Percentiles rank a stretch among this genome's conserved stretches.
Conservation (phyloP, 2,113 vertebrate genomes). For the Rhabdomys dilectus region DNA sequence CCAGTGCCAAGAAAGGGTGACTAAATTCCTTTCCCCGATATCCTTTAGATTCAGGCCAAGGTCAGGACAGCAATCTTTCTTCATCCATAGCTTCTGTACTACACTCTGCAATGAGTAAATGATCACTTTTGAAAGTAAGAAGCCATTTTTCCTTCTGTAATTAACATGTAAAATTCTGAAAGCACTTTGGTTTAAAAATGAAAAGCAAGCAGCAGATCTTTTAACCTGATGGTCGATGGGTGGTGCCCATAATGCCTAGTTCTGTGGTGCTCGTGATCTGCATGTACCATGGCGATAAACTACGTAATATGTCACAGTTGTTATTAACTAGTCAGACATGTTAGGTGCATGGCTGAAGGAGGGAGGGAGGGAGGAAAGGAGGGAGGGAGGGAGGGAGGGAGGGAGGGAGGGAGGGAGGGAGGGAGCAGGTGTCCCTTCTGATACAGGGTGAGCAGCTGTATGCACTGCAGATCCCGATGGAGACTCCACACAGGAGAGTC, state of each 20-base stretch:
- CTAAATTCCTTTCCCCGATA: background rate
- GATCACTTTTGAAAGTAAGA: background rate
- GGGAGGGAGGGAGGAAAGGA: too few species aligned
- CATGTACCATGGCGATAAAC: background rate
- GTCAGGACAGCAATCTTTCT: background rate
- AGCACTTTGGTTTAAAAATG: background rate
- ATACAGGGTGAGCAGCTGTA: background rate
- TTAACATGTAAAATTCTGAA: background rate
- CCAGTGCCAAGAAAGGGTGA: background rate
- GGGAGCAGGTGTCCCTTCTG: background rate
- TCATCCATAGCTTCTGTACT: background rate
- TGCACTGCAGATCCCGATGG: background rate
- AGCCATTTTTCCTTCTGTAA: slow-evolving; percentile 4
- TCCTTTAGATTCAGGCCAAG: background rate
- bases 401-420: too few species aligned
- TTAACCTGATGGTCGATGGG: background rate
- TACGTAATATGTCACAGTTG: background rate
- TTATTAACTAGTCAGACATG: background rate
- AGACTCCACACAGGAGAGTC: background rate
- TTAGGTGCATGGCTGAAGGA: background rate
- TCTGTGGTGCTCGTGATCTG: background rate
- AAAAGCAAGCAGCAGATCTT: background rate
- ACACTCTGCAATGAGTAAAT: background rate
- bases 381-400: too few species aligned
- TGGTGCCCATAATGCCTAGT: background rate